Percentiles rank a stretch among this genome's conserved stretches.
Evolutionary conservation across 1,140 invertebrate genomes (phyloP).

Genomic region (Zaprionus capensis): DNA sequence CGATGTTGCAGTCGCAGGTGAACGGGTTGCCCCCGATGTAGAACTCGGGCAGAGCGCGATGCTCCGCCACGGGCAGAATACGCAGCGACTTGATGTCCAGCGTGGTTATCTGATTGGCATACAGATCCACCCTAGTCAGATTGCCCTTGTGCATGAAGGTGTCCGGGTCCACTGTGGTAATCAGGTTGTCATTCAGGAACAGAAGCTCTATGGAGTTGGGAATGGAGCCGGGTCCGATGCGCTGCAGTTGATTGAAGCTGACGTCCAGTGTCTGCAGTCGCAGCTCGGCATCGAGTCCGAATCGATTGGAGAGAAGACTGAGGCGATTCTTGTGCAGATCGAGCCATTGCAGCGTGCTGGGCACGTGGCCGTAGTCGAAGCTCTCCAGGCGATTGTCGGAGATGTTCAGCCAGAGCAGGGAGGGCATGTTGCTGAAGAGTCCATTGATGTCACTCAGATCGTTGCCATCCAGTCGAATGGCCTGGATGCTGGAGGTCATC

Average conservation of each 20-base stretch:
- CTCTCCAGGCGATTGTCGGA: constrained; percentile 95
- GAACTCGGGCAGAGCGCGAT: constrained; percentile 91
- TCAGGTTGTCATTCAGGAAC: constrained; percentile 93
- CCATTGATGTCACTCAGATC: constrained; percentile 93
- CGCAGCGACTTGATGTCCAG: constrained; percentile 92
- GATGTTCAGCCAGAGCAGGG: constrained; percentile 94
- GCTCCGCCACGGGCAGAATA: constrained; percentile 89
- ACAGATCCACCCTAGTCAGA: constrained; percentile 92
- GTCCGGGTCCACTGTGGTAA: constrained; percentile 90
- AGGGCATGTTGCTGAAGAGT: constrained; percentile 92
- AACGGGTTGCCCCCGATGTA: constrained; percentile 95
- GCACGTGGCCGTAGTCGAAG: constrained; percentile 95
- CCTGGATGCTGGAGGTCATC: constrained; percentile 91
- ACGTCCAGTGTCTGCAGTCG: constrained; percentile 91
- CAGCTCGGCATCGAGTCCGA: constrained; percentile 88
- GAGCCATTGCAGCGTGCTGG: constrained; percentile 92
- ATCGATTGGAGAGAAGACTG: constrained; percentile 91
- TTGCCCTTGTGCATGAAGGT: constrained; percentile 93
- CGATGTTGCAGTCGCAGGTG: constrained; percentile 94
- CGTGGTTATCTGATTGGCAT: constrained; percentile 92
- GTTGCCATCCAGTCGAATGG: constrained; percentile 94
- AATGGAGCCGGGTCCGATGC: constrained; percentile 88
- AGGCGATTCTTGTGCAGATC: constrained; percentile 96
- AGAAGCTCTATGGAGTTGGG: constrained; percentile 91
- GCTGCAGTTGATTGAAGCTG: constrained; percentile 92